Evolutionary conservation across 2,113 vertebrate genomes (phyloP), one percentile per base, ranked within the genome.

Genomic region (Anguilla japonica): DNA sequence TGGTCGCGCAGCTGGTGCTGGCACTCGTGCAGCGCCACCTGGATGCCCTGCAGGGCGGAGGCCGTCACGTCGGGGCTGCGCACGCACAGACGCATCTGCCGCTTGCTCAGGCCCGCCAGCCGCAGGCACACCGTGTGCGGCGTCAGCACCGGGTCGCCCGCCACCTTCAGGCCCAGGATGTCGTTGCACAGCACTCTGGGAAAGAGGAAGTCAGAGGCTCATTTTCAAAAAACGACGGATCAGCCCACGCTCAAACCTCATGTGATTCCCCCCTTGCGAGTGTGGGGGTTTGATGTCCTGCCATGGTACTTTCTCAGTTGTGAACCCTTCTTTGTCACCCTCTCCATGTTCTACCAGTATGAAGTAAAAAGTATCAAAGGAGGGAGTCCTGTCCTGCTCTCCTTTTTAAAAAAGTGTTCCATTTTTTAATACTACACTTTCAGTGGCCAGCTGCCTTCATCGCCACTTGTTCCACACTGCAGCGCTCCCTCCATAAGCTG

Each of bases 21-120:
- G 91, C 97, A 98, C 90, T 98, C 97, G 11, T 98, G 97, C 85
- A 97, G 95, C 3, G 97, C 97, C 85, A 97, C 95, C 89, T 97
- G 97, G 90, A 98, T 95, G 85, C 97, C 97, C 92, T 98, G 97
- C n/a, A 98, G 95, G 41, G 97, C 97, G 0, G 97, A 97, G 87
- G 97, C 97, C 0, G 97, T 98, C 87, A 97, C 97, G 90, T 98
- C 97, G 0, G 97, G 97, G 91, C 95, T 97, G 63, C 97, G 95
- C 79, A 97, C 93, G 88, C 97, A 98, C 91, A 98, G 95, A 83
- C 96, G 95, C 91, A 97, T 94, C 90, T 98, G 97, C 75, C 96
- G 95, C 90, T 97, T 98, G 91, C 95, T 98, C 88, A 98, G 94
- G 87, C 97, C 97, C 5, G 93, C 94, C 92, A 95, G 91, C 85